phyloP scores from a whole-genome alignment of 2,797 vertebrate genomes.

The Neomorphus geoffroyi region DNA sequence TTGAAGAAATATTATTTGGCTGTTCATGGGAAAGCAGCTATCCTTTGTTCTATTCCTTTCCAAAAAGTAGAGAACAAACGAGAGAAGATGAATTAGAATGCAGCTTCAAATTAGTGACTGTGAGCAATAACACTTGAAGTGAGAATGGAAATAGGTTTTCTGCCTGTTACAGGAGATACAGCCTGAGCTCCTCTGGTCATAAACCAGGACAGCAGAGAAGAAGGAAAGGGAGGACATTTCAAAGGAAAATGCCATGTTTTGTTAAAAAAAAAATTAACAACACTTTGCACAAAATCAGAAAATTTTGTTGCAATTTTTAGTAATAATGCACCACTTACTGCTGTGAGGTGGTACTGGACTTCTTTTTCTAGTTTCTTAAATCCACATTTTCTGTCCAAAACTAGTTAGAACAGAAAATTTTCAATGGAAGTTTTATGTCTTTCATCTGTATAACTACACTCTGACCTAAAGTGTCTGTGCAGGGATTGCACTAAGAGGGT shows the following conservation, averaged over 20 bases:
- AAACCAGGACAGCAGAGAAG: neutral
- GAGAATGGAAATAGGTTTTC: neutral
- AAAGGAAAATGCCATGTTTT: neutral
- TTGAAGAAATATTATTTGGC: constrained; percentile 4
- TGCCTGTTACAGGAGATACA: neutral
- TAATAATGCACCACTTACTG: neutral
- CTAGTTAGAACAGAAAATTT: neutral
- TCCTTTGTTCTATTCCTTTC: neutral
- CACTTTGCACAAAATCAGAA: neutral
- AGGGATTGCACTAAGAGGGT: constrained; percentile 2
- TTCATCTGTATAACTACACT: constrained; percentile 23
- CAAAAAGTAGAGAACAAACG: neutral
- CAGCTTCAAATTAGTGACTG: neutral
- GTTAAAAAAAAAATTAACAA: neutral
- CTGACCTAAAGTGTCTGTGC: neutral
- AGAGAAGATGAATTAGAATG: neutral
- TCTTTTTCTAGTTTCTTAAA: neutral
- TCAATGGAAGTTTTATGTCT: neutral
- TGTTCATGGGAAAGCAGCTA: neutral
- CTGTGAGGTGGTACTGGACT: neutral
- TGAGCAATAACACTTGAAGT: neutral
- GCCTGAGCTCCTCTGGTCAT: neutral
- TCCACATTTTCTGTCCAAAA: neutral
- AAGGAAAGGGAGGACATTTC: neutral
- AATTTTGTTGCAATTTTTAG: neutral